Conservation (phyloP, 2,797 vertebrate species). For the Molothrus ater region DNA sequence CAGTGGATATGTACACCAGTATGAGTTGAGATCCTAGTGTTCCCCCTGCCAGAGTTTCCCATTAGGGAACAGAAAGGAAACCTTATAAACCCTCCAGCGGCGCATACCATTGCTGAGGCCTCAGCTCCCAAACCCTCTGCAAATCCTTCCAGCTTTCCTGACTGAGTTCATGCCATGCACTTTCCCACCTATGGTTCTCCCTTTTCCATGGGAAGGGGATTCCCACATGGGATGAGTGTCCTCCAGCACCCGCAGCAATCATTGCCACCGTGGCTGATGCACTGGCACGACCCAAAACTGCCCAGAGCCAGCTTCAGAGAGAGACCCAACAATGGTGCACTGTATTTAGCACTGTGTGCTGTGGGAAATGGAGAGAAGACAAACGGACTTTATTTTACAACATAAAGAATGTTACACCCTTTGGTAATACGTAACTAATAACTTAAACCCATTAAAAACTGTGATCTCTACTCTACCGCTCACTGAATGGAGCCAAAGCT, state of each 20-base stretch:
- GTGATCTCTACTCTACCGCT: background rate
- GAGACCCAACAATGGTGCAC: background rate
- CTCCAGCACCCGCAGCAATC: background rate
- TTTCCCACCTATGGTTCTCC: background rate
- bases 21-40: background rate
- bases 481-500: background rate
- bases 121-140: background rate
- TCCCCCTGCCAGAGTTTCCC: background rate
- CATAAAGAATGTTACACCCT: constrained; percentile 47
- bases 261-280: background rate
- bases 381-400: constrained; percentile 45
- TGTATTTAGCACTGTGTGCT: background rate
- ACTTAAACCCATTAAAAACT: constrained; percentile 51
- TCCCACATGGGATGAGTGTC: background rate
- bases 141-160: background rate
- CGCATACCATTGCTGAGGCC: background rate
- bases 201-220: background rate
- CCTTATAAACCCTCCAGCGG: background rate
- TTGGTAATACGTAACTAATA: constrained; percentile 57
- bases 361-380: constrained; percentile 50
- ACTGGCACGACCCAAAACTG: background rate
- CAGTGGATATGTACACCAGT: background rate
- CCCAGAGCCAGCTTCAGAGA: background rate
- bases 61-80: background rate
- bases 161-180: background rate